A percentile compares a stretch with the other conserved stretches of the same genome.
These are phyloP conservation scores for Podiceps cristatus DNA, from an alignment of 2,113 vertebrate species.

Conservation along the genomic window DNA sequence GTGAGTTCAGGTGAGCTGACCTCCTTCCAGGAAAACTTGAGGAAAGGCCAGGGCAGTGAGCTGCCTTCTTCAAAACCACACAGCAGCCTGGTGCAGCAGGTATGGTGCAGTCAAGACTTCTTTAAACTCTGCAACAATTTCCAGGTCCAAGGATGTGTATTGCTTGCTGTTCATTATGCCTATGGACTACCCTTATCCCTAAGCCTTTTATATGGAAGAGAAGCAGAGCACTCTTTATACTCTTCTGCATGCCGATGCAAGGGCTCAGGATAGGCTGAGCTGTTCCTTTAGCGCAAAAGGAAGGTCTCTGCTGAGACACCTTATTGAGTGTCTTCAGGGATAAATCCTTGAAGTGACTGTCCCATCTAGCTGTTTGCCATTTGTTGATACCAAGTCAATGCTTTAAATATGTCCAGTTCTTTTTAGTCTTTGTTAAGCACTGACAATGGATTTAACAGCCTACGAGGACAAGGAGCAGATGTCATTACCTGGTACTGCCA, in stretches of 20 bases:
- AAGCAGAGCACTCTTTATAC: neutral
- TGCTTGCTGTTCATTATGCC: neutral
- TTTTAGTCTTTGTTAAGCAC: neutral
- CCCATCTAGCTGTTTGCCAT: neutral
- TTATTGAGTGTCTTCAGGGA: neutral
- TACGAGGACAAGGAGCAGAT: neutral
- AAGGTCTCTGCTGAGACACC: neutral
- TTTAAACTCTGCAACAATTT: neutral
- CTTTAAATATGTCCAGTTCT: neutral
- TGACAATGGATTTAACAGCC: neutral
- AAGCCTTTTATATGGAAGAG: neutral
- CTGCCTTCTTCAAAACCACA: neutral
- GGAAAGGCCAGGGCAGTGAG: neutral
- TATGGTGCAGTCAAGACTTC: neutral
- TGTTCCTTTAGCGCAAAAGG: neutral
- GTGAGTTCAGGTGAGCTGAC: neutral
- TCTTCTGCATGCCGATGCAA: neutral
- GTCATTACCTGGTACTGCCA: rapidly evolving
- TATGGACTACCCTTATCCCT: neutral
- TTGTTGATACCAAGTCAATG: neutral
- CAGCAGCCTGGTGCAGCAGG: neutral
- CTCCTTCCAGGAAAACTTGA: neutral
- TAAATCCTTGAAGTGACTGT: neutral
- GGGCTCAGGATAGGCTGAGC: neutral
- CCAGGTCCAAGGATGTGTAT: neutral